Conservation (phyloP, 1,140 invertebrate species). For the Phthorimaea operculella region DNA sequence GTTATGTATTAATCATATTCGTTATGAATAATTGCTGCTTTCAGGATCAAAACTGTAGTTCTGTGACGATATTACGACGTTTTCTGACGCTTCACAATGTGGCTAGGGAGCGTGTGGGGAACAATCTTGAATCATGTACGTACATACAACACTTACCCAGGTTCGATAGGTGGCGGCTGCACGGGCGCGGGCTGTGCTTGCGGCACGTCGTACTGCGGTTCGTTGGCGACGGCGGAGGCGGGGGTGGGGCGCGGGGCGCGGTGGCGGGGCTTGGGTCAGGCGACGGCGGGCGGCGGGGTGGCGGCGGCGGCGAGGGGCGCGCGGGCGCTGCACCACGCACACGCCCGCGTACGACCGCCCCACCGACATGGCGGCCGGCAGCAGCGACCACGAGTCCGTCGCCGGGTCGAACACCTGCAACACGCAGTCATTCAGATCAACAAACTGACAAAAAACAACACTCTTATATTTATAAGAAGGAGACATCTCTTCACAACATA, state of each 20-base stretch:
- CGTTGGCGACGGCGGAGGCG: slow-evolving; percentile 11
- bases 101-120: too few relatives aligned
- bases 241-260: slow-evolving; percentile 59
- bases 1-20: too few relatives aligned
- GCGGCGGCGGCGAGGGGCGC: slow-evolving; percentile 37
- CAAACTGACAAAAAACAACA: too few relatives aligned
- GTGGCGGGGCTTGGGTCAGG: slow-evolving; percentile 8
- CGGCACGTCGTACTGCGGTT: neutral
- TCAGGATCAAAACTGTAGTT: too few relatives aligned
- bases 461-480: too few relatives aligned
- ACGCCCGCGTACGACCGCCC: slow-evolving; percentile 95
- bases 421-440: too few relatives aligned
- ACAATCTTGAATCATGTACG: too few relatives aligned
- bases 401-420: slow-evolving; percentile 81
- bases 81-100: too few relatives aligned
- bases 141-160: too few relatives aligned
- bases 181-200: neutral
- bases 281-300: slow-evolving; percentile 14
- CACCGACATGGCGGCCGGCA: slow-evolving; percentile 87
- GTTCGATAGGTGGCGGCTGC: neutral
- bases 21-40: too few relatives aligned
- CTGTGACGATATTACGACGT: too few relatives aligned
- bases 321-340: slow-evolving; percentile 84
- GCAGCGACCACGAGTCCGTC: slow-evolving; percentile 85
- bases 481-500: too few relatives aligned